phyloP scores from a whole-genome alignment of 2,113 vertebrate genomes.

The Podarcis cretensis region DNA sequence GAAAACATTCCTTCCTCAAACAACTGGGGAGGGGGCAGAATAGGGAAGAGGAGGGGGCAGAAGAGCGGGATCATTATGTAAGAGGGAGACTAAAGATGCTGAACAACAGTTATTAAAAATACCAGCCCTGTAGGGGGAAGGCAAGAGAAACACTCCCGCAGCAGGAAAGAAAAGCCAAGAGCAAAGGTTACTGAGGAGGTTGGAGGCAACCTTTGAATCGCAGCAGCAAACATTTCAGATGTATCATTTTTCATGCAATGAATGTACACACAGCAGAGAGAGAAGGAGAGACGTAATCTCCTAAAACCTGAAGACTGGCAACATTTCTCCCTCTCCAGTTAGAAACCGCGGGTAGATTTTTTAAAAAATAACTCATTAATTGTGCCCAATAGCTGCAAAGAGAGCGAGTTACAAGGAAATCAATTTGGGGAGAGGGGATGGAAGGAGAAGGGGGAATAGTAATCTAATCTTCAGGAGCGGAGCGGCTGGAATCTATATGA shows the following conservation, averaged over 20 bases:
- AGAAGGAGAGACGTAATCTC: background rate
- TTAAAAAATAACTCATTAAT: background rate
- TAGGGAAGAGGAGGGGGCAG: background rate
- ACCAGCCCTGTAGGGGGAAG: background rate
- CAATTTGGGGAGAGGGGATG: too few relatives aligned
- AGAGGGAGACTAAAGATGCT: constrained; percentile 40
- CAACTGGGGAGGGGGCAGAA: background rate
- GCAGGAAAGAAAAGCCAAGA: background rate
- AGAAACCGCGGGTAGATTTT: background rate
- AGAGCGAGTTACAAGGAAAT: background rate
- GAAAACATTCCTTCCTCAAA: constrained; percentile 52
- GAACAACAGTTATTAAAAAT: background rate
- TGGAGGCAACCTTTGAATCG: background rate
- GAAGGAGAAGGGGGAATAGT: background rate
- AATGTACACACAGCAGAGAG: background rate
- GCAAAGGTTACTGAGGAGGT: background rate
- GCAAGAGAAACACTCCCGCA: background rate
- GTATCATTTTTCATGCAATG: background rate
- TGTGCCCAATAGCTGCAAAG: background rate
- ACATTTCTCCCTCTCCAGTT: background rate
- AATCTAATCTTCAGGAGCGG: background rate
- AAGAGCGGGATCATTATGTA: constrained; percentile 16
- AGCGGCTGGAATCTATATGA: background rate
- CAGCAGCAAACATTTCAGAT: background rate
- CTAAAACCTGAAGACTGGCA: background rate